Conservation (phyloP, 2,113 vertebrate species). For the Cavia aperea region DNA sequence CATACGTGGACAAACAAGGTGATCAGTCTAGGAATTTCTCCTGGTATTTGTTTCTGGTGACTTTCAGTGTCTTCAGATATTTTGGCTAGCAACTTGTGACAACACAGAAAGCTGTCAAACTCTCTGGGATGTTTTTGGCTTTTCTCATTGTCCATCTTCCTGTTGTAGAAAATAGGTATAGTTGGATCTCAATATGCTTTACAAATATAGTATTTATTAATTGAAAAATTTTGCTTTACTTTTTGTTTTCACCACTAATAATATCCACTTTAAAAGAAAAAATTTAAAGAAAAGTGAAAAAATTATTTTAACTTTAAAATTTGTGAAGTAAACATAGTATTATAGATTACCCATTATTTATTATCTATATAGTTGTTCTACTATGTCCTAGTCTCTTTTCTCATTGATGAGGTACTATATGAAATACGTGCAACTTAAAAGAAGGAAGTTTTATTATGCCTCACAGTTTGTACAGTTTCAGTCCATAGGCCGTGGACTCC, state of each 20-base stretch:
- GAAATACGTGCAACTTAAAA: neutral
- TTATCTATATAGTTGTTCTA: neutral
- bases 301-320: neutral
- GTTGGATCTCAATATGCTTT: conserved; percentile 22
- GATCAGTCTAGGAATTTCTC: neutral
- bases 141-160: conserved; percentile 32
- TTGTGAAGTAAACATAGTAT: neutral
- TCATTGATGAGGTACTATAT: neutral
- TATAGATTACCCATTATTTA: neutral
- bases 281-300: conserved; percentile 36
- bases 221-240: neutral
- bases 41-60: conserved; percentile 13
- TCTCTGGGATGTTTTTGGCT: neutral
- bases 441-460: neutral
- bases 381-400: neutral
- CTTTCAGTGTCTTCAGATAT: neutral
- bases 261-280: conserved; percentile 28
- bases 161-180: conserved; percentile 46
- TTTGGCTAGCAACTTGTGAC: conserved; percentile 14
- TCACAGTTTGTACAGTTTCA: neutral
- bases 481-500: neutral
- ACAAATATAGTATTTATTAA: neutral
- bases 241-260: neutral
- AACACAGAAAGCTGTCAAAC: conserved; percentile 1
- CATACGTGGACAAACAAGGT: neutral